Base-by-base conservation (phyloP, 2,888 invertebrate genomes). In the Sinodicranocentrus sp. region DNA sequence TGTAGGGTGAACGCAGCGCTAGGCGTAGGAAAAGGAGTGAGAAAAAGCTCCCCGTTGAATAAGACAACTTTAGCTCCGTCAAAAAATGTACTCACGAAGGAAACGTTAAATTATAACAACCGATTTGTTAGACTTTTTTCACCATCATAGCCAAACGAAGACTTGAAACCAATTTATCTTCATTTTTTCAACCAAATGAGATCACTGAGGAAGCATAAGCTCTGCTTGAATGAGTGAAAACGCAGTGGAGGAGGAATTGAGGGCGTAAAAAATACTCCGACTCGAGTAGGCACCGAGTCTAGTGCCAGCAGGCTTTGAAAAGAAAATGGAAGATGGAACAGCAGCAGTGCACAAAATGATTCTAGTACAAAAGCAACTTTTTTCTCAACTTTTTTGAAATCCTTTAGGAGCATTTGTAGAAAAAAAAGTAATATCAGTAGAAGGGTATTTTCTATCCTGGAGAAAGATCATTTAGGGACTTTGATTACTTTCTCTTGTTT, bases 161-260 rank as follows among this genome's bases (percentile, higher is more conserved):
- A 75, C 67, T 75, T 75, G 82, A 67, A 82, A 82, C 73, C 82
- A 82, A 82, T 82, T 82, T 82, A 82, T 82, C 82, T 82, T 82
- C 82, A 75, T 82, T 75, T 82, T 80, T 82, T 68, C 68, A 82
- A 82, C 23, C 82, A 75, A 82, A 73, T 75, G 68, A 82, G 82
- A 82, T 82, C 82, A 82, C 54, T 39, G 79, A 61, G 63, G 39
- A 78, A 70, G 19, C 52, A 59, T 28, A 70, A 68, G 39, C 57
- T 33, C 10, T 52, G 52, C 52, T 21, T 26, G 65, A 54, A 26
- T 28, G 54, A 80, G 65, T 39, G 72, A 80, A 19, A 43, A 63
- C 65, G 65, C 15, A 48, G 28, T 17, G 39, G 28, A 28, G 33
- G 61, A 52, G 48, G 10, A 21, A 21, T 54, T 25, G 70, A 28